These are phyloP conservation scores for Pseudobourletiella spinata DNA, from an alignment of 1,140 invertebrate species.

Conservation along the genomic window DNA sequence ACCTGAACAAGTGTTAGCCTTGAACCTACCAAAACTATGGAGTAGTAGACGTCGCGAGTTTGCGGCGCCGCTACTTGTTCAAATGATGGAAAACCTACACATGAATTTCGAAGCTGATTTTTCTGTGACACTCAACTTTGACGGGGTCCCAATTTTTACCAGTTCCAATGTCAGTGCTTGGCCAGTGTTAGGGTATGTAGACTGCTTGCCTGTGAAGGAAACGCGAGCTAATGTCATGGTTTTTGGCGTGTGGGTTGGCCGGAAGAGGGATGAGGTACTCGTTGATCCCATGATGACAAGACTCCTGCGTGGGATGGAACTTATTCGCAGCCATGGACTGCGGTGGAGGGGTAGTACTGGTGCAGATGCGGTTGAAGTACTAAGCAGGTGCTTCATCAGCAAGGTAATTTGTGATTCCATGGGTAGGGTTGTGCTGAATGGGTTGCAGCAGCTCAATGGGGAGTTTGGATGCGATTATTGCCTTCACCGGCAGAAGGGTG, in stretches of 20 bases:
- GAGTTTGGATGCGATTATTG: background rate
- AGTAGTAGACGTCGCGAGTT: background rate
- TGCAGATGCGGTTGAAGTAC: background rate
- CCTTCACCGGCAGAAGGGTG: too few species aligned
- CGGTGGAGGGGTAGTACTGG: background rate
- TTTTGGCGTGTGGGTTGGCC: too few species aligned
- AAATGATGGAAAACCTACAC: background rate
- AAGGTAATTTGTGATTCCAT: background rate
- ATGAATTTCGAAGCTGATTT: background rate
- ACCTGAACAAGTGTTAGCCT: background rate
- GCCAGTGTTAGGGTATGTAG: background rate
- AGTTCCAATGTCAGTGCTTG: background rate
- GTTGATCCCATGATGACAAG: too few species aligned
- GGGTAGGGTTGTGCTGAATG: background rate
- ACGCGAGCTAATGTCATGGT: too few species aligned
- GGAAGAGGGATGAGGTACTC: too few species aligned
- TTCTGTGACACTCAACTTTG: background rate
- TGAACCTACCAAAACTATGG: background rate
- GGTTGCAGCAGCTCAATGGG: background rate
- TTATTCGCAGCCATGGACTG: too few species aligned
- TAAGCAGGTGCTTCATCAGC: background rate
- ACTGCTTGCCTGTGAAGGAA: too few species aligned
- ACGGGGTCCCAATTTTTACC: background rate
- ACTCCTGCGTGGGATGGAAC: too few species aligned
- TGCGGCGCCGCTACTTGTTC: background rate